Base-by-base conservation (phyloP, 2,888 invertebrate species). In the Amorpha juglandis region DNA sequence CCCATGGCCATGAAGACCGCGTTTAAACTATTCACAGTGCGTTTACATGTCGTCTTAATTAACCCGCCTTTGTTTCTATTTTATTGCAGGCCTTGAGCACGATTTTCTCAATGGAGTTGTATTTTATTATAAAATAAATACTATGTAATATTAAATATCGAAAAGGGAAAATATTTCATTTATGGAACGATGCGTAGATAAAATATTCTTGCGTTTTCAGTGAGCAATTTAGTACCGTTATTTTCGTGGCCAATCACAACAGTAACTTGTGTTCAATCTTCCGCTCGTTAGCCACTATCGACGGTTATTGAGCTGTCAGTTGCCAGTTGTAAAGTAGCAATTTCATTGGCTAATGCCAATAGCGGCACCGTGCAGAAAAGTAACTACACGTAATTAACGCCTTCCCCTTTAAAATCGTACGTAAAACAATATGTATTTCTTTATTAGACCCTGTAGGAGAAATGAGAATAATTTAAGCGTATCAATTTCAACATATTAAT, bases 241-340 rank as follows among this genome's bases (percentile, higher is more conserved):
- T 42, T 62, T 64, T 67, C 27, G 63, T 58, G 67, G 63, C 67
- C 51, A 38, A n/a, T 48, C 50, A 12, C 38, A 27, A 55, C 51
- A n/a, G n/a, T n/a, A n/a, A n/a, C n/a, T 64, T 16, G 21, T 62
- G 58, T 64, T 53, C 67, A 67, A 19, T 67, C 63, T 67, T 67
- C 67, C 67, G 67, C 67, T 67, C 52, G 63, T 67, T 67, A 67
- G 47, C 48, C 63, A 58, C 58, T 64, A 50, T 50, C 47, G 48
- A 58, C 62, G 62, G 67, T 67, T 67, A 64, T 64, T 62, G 64
- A 63, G 63, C 53, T 63, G 63, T 63, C 48, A 55, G 63, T 47
- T 58, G 55, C 19, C 16, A 52, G 45, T 62, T 66, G 64, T 58
- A 58, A 65, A 65, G 16, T 62, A 45, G 62, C 62, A 62, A 62